A percentile compares a stretch with the other conserved stretches of the same genome.
Evolutionary conservation across 2,888 invertebrate species (phyloP).

Genomic region (Rosalia funebris): DNA sequence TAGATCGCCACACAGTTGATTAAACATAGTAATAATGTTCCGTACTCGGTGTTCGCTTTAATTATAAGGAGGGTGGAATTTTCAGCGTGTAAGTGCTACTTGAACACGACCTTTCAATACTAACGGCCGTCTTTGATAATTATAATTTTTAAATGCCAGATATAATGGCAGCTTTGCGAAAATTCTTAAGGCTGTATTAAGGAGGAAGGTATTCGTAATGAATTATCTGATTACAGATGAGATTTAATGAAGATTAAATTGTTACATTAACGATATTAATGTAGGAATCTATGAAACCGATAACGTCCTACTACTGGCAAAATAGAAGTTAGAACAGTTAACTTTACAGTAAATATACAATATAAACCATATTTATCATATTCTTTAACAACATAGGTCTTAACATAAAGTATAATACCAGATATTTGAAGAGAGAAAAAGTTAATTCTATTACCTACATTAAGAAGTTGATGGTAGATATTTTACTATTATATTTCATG

Average conservation of each 20-base stretch:
- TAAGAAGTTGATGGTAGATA: too few relatives aligned
- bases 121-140: slow-evolving; percentile 36
- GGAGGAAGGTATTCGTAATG: slow-evolving; percentile 32
- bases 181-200: slow-evolving; percentile 30
- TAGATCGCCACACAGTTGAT: slow-evolving; percentile 28
- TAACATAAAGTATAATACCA: too few relatives aligned
- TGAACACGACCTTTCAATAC: slow-evolving; percentile 33
- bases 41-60: slow-evolving; percentile 22
- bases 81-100: slow-evolving; percentile 36
- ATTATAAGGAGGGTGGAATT: slow-evolving; percentile 36
- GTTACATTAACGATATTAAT: slow-evolving; percentile 10
- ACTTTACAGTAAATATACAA: not conserved
- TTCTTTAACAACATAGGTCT: too few relatives aligned
- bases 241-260: slow-evolving; percentile 24
- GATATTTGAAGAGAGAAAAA: too few relatives aligned
- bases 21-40: slow-evolving; percentile 24
- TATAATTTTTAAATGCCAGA: slow-evolving; percentile 52
- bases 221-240: slow-evolving; percentile 26
- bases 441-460: too few relatives aligned
- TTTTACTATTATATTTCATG: too few relatives aligned
- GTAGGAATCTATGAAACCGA: not conserved
- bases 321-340: slow-evolving; percentile 3
- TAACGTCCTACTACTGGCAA: not conserved
- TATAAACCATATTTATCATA: too few relatives aligned
- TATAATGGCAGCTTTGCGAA: slow-evolving; percentile 42